Evolutionary conservation across 2,797 vertebrate genomes (phyloP), one percentile per base, ranked within the genome.

Genomic region (Tachyglossus aculeatus): DNA sequence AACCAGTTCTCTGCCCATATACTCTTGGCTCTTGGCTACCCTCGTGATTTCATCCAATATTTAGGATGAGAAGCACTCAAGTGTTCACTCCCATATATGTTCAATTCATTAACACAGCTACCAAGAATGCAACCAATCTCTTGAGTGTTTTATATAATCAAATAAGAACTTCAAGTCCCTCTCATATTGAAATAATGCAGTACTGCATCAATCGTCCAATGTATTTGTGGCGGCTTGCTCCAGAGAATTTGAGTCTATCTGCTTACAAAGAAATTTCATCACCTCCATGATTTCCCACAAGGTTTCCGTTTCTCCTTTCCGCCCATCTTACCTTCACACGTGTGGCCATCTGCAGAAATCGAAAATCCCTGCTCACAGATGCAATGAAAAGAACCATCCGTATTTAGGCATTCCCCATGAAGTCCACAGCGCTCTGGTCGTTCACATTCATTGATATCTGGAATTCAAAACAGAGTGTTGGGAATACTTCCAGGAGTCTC

Each of bases 371-470:
- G 91, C 33, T 96, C 94, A 40, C 97, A 99, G 47, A 94, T 71
- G 71, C 97, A 98, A 47, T 91, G 68, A 80, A 95, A 99, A 53
- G 95, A 97, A 3, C 96, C 96, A 1, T 94, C 93, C 0, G 93
- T 95, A 91, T 99, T 99, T 2, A 95, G 82, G 86, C 98, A 99
- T n/a, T 94, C 90, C 10, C 96, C 96, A 0, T 95, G 90, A 15
- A 94, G 93, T 22, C 87, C 90, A 19, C 96, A 98, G 43, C 95
- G 90, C 44, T 96, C 94, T 1, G 92, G 78, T 37, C 93, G 93
- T 7, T 96, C 93, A 88, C 98, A 99, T 83, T 99, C 98, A 39
- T 99, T 94, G 57, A 97, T 87, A 90, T 99, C 98, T 99, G 90
- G 52, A 89, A 82, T 67, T 37, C 55, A 67, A 55, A 69, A 77